Evolutionary conservation across 2,797 vertebrate genomes (phyloP).

Genomic region (Crypturellus tataupa): DNA sequence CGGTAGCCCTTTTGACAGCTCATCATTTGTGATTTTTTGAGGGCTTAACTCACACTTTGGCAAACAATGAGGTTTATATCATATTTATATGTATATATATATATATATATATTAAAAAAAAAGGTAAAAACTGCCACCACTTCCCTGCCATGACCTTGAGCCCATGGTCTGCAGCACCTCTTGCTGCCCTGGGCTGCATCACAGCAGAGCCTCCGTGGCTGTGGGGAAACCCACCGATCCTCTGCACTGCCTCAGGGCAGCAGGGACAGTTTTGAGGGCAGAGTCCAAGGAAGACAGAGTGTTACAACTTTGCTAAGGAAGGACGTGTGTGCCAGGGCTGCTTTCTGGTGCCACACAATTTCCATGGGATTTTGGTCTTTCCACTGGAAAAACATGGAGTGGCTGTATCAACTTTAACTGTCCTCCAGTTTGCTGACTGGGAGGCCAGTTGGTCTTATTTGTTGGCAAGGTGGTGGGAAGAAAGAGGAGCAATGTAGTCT

Average conservation of each 20-base stretch:
- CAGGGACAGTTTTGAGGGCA: not conserved
- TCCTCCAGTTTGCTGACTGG: not conserved
- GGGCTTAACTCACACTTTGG: not conserved
- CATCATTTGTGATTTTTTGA: not conserved
- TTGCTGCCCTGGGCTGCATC: not conserved
- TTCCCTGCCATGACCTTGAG: not conserved
- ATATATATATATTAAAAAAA: too few species aligned
- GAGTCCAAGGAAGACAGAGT: not conserved
- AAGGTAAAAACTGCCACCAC: not conserved
- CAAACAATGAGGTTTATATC: not conserved
- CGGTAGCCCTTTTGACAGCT: not conserved
- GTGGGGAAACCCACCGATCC: not conserved
- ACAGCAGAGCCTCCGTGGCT: not conserved
- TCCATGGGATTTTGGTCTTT: not conserved
- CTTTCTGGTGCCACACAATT: not conserved
- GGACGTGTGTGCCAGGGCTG: fast-evolving
- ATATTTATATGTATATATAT: too few species aligned
- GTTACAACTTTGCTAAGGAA: not conserved
- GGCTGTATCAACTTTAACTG: not conserved
- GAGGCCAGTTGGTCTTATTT: not conserved
- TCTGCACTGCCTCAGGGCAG: not conserved
- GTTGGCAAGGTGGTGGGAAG: not conserved
- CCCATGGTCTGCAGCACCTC: not conserved
- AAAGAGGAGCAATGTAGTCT: not conserved
- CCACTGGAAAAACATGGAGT: not conserved